Conservation (phyloP, 92 coral and sea anemone species). For the Pocillopora meandrina region DNA sequence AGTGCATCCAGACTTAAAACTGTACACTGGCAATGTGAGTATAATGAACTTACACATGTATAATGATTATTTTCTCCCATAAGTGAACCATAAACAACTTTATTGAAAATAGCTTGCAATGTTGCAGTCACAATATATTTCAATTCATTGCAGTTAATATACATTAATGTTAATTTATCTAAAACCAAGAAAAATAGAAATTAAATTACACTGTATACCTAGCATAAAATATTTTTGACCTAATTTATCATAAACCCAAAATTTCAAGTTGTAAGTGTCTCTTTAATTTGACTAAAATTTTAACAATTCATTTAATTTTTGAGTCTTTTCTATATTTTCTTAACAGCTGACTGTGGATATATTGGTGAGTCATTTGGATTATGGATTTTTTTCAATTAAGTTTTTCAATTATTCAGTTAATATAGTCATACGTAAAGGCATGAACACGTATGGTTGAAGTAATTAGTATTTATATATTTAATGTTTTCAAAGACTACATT, state of each 20-base stretch:
- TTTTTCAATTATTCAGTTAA: too few relatives aligned
- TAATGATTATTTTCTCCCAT: background rate
- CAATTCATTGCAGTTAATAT: too few relatives aligned
- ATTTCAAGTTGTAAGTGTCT: too few relatives aligned
- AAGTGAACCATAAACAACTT: too few relatives aligned
- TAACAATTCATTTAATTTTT: background rate
- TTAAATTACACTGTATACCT: too few relatives aligned
- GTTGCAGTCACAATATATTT: too few relatives aligned
- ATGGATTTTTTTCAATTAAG: background rate
- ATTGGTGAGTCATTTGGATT: constrained; percentile 51
- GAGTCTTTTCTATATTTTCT: background rate
- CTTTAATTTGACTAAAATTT: background rate
- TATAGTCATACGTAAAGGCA: too few relatives aligned
- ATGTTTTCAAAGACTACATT: background rate
- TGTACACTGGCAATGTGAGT: constrained; percentile 77
- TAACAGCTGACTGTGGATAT: constrained; percentile 74
- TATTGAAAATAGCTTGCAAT: too few relatives aligned
- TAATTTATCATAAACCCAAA: too few relatives aligned
- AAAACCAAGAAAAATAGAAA: too few relatives aligned
- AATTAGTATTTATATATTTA: background rate
- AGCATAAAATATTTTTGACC: too few relatives aligned
- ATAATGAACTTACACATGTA: background rate
- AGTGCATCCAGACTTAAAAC: constrained; percentile 66
- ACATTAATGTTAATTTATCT: too few relatives aligned
- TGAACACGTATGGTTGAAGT: background rate